Evolutionary conservation across 2,113 vertebrate genomes (phyloP), one percentile per base, ranked within the genome.

Genomic region (Telmatochromis sp.): DNA sequence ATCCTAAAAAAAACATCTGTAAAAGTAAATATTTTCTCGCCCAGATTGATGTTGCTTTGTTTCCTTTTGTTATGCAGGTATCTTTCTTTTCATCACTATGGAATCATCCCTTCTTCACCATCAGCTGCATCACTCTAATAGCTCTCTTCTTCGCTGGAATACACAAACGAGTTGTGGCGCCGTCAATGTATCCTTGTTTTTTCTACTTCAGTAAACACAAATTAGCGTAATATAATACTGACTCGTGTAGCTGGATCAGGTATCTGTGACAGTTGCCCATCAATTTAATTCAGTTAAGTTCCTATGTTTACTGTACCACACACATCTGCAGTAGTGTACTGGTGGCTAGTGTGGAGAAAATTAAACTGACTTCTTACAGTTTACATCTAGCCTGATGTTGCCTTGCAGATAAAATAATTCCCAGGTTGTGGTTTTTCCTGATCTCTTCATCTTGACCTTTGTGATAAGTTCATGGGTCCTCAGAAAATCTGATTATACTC

Each of bases 71-170:
- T 85, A 87, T 92, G 10, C 95, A 99, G 98, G 99, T 99, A 21
- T 99, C 98, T 4, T 99, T 99, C 96, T 98, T 99, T 93, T 99
- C 98, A 1, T 99, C 99, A 1, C 93, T 99, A 63, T 99, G 99
- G 99, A 99, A 99, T 95, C 99, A 99, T 93, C 98, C 99, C 0
- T 99, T 99, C 95, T 99, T 99, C 95, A 99, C 99, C 17, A 98
- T 99, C 89, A 99, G 98, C 96, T 99, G 99, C 90, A 97, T 99
- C 91, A 99, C 98, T 40, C 95, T 99, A 13, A 99, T 99, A 93
- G 99, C 98, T 19, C 96, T 99, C 73, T 99, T 99, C 93, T 99
- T 99, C 88, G 99, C 99, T 87, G 99, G 99, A 87, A 99, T 99
- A 96, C 99, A 99, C 94, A 99, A 99, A 95, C 96, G 99, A 94